Evolutionary conservation across 2,888 invertebrate genomes (phyloP), one percentile per base, ranked within the genome.

Genomic region (Anticlea derivata): DNA sequence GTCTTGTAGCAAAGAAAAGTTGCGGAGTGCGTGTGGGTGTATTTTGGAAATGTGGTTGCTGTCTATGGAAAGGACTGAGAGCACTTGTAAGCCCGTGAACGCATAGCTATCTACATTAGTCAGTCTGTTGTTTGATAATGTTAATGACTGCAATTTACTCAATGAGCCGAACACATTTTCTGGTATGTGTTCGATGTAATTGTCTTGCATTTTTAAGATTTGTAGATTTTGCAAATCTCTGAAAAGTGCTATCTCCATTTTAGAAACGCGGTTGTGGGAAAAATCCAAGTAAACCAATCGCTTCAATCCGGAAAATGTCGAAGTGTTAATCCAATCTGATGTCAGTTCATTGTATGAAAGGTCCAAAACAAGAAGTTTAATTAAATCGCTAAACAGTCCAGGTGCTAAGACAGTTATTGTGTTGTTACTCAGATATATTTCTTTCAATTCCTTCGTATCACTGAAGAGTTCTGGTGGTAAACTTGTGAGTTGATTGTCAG

Each of bases 381-480:
- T 92, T 47, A 96, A 86, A 67, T 95, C 95, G 69, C 94, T 93
- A 73, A 97, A 96, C 51, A 96, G 86, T 13, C 95, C 96, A 6
- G 96, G 95, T 37, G 96, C 96, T 24, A 96, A 83, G 8, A 96
- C 95, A 66, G 94, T 94, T 52, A 97, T 93, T 26, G 95, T 94
- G 80, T 97, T 97, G 78, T 96, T 96, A 71, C 95, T 94, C 48
- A 96, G 83, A 78, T 96, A 95, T 71, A 96, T 93, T 84, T 96
- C 96, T 79, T 94, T 94, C 33, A 96, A 88, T 60, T 95, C 94
- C 66, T 94, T 92, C 26, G 95, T 93, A 72, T 96, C 96, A 68
- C 94, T 92, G 77, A 97, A 96, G 45, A 97, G 87, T 78, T 96
- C 95, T 1, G 96, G 95, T 12, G 97, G 96, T 58, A 97, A 90